Evolutionary conservation across 2,113 vertebrate species (phyloP).

Genomic region (Megalops atlanticus): DNA sequence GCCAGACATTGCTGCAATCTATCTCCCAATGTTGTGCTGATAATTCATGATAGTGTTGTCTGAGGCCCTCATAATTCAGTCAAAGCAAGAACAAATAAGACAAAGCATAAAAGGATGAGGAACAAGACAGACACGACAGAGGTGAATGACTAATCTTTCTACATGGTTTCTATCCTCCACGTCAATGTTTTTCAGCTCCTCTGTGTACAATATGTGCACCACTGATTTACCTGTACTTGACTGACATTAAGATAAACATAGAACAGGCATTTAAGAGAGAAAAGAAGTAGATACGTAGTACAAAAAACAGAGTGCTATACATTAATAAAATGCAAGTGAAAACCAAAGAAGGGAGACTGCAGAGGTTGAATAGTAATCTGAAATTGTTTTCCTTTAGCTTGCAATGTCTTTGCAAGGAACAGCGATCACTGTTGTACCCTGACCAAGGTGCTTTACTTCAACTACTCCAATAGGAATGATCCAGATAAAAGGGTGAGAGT

Average conservation of each 20-base stretch:
- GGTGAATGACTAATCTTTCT: constrained; percentile 58
- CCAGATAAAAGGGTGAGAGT: background rate
- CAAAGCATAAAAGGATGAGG: constrained; percentile 57
- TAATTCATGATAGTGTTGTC: constrained; percentile 59
- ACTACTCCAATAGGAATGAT: background rate
- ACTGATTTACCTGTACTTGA: constrained; percentile 52
- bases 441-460: background rate
- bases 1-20: constrained; percentile 50
- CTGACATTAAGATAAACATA: constrained; percentile 20
- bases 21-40: constrained; percentile 57
- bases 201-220: constrained; percentile 39
- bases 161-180: constrained; percentile 48
- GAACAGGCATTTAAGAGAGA: background rate
- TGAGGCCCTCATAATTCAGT: constrained; percentile 49
- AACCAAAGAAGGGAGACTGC: constrained; percentile 24
- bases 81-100: constrained; percentile 60
- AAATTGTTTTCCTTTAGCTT: constrained; percentile 34
- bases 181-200: constrained; percentile 21
- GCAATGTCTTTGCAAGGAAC: constrained; percentile 23
- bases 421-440: constrained; percentile 30
- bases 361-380: constrained; percentile 39
- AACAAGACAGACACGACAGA: constrained; percentile 48
- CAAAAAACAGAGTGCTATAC: background rate
- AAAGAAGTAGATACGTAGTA: background rate
- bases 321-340: background rate